Percentiles rank a stretch among this genome's conserved stretches.
Evolutionary conservation across 2,113 vertebrate species (phyloP).

Genomic region (Cinclus mexicanus): DNA sequence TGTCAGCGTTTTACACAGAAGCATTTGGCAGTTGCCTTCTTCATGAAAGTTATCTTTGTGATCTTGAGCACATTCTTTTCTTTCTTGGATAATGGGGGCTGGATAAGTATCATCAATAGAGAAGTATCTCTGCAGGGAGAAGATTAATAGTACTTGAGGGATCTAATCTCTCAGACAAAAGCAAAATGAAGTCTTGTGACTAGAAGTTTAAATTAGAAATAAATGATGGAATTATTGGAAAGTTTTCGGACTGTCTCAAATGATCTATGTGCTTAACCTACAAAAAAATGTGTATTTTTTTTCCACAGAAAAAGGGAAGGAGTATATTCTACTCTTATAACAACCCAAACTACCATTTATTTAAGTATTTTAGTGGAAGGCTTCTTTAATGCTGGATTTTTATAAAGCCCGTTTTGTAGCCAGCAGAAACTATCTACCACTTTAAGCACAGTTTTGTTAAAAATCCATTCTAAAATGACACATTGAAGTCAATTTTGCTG

Average conservation of each 20-base stretch:
- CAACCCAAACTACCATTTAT: background rate
- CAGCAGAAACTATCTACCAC: background rate
- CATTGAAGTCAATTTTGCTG: background rate
- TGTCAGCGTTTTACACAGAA: background rate
- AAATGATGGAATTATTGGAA: background rate
- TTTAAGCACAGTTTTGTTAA: background rate
- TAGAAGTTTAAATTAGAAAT: background rate
- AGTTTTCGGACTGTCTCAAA: background rate
- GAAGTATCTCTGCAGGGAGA: background rate
- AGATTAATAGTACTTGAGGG: background rate
- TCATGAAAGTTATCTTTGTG: background rate
- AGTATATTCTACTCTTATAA: background rate
- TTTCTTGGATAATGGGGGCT: background rate
- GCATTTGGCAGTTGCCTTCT: background rate
- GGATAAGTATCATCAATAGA: background rate
- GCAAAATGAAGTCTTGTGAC: background rate
- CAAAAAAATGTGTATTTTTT: background rate
- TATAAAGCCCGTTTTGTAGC: background rate
- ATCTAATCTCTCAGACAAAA: conserved; percentile 17
- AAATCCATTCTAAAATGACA: background rate
- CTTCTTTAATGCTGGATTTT: background rate
- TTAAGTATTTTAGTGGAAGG: background rate
- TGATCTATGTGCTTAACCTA: background rate
- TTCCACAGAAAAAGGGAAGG: background rate
- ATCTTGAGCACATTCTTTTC: background rate